phyloP scores from a whole-genome alignment of 2,888 invertebrate genomes.

The Calameuta filiformis region DNA sequence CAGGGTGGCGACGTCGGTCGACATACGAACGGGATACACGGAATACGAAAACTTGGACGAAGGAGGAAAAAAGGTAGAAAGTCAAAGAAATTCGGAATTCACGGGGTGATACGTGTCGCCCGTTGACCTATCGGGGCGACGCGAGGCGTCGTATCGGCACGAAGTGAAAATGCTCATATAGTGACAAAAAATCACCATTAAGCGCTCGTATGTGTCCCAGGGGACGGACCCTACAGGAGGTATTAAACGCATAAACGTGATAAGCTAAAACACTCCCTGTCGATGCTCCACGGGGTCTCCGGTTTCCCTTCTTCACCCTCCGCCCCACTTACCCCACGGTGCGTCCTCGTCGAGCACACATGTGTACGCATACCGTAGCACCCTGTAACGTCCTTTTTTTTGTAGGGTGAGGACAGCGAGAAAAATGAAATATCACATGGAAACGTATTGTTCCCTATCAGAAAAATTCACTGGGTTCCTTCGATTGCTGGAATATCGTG shows the following conservation, averaged over 20 bases:
- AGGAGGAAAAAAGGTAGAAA: background rate
- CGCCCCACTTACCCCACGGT: background rate
- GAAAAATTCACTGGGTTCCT: background rate
- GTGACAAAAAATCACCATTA: constrained; percentile 60
- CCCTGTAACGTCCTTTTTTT: constrained; percentile 13
- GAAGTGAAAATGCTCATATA: constrained; percentile 44
- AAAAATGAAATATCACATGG: constrained; percentile 44
- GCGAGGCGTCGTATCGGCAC: constrained; percentile 31
- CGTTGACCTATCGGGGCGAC: background rate
- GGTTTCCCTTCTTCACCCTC: constrained; percentile 12
- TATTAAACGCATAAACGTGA: constrained; percentile 59
- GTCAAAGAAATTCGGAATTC: constrained; percentile 40
- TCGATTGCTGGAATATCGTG: background rate
- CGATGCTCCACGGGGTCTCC: constrained; percentile 30
- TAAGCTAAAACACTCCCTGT: constrained; percentile 61
- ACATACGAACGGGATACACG: background rate
- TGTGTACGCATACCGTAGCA: no score
- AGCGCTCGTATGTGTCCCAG: constrained; percentile 54
- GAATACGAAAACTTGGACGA: background rate
- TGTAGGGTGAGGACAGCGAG: constrained; percentile 11
- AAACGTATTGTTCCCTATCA: background rate
- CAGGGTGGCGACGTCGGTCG: background rate
- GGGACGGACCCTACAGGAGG: constrained; percentile 44
- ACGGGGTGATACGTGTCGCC: constrained; percentile 17
- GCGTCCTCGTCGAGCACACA: background rate